Evolutionary conservation across 2,113 vertebrate species (phyloP).

Genomic region (Ochotona curzoniae): DNA sequence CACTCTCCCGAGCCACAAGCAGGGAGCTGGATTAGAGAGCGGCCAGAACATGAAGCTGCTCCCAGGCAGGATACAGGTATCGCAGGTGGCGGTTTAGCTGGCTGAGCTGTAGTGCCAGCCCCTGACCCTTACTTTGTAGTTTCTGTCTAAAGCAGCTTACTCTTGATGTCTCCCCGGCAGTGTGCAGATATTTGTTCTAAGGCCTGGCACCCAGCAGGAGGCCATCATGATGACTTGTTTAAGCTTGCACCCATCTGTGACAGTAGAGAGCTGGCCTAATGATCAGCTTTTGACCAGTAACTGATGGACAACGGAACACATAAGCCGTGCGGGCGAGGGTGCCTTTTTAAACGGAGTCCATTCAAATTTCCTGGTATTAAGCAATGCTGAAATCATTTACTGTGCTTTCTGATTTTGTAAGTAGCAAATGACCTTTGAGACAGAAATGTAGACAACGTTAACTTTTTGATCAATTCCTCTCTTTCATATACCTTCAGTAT

Average conservation of each 20-base stretch:
- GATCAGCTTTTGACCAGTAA: not conserved
- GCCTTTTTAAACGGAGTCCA: not conserved
- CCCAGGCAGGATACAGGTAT: no score
- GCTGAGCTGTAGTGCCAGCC: no score
- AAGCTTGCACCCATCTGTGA: not conserved
- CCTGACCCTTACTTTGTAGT: not conserved
- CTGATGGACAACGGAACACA: not conserved
- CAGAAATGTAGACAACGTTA: constrained; percentile 45
- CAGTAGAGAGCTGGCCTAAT: not conserved
- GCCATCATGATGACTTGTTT: not conserved
- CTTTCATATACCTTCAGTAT: not conserved
- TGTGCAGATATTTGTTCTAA: not conserved
- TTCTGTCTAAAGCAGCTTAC: not conserved
- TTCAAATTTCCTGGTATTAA: not conserved
- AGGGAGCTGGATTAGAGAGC: no score
- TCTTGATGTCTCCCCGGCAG: not conserved
- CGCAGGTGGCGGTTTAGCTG: no score
- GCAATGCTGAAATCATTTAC: not conserved
- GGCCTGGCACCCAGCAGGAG: not conserved
- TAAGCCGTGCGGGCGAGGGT: not conserved
- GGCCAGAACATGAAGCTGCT: no score
- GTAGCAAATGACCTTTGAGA: not conserved
- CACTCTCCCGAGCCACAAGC: no score
- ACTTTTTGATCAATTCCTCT: constrained; percentile 54
- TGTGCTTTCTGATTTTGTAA: constrained; percentile 31